A percentile compares a stretch with the other conserved stretches of the same genome.
phyloP scores from a whole-genome alignment of 1,140 invertebrate species.

The Choristoneura fumiferana region DNA sequence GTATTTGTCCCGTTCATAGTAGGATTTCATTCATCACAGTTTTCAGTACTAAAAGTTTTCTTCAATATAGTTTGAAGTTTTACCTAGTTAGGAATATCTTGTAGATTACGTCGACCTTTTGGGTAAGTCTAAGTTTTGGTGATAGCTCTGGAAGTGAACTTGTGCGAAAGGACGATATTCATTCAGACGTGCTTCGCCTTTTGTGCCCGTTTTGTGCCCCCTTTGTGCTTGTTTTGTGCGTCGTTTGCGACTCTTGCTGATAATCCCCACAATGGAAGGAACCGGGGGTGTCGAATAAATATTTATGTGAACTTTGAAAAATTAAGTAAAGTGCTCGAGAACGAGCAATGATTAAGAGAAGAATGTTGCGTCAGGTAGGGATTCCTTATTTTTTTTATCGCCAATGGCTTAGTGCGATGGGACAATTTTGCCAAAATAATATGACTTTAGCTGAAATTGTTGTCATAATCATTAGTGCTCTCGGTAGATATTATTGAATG shows the following conservation, averaged over 20 bases:
- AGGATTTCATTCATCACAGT: too few relatives aligned
- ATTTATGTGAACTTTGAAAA: neutral
- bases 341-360: too few relatives aligned
- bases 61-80: neutral
- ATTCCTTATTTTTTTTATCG: too few relatives aligned
- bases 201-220: conserved; percentile 35
- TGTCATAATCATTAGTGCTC: too few relatives aligned
- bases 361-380: too few relatives aligned
- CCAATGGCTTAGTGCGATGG: too few relatives aligned
- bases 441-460: too few relatives aligned
- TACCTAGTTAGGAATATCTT: neutral
- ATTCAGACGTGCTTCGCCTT: conserved; percentile 49
- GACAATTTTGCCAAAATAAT: too few relatives aligned
- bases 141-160: conserved; percentile 34
- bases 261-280: conserved; percentile 42
- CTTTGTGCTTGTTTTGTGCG: conserved; percentile 2
- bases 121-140: conserved; percentile 38
- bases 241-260: conserved; percentile 38
- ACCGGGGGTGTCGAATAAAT: conserved; percentile 23
- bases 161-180: conserved; percentile 45
- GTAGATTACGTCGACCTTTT: neutral
- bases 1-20: too few relatives aligned
- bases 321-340: too few relatives aligned
- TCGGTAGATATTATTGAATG: too few relatives aligned
- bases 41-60: too few relatives aligned